Conservation (phyloP, 30 jellyfish, hydroid and myxozoan genomes). For the Hydra vulgaris region DNA sequence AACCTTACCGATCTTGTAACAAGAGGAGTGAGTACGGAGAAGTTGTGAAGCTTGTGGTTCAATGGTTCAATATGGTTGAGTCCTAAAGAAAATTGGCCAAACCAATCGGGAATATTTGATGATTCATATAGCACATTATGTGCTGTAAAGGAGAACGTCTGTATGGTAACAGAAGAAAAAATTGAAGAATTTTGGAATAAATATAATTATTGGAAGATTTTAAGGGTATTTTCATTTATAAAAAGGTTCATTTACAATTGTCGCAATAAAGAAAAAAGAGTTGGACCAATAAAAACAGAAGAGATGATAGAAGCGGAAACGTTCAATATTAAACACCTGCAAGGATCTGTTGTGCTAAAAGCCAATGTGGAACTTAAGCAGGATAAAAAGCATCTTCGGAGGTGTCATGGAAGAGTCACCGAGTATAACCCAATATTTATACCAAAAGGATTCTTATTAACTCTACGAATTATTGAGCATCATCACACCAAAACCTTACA, state of each 20-base stretch:
- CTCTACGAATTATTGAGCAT: conserved; percentile 24
- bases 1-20: neutral
- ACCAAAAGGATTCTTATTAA: conserved; percentile 1
- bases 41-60: neutral
- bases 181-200: neutral
- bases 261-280: neutral
- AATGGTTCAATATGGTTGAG: neutral
- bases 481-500: conserved; percentile 23
- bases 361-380: conserved; percentile 11
- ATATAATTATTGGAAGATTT: neutral
- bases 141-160: neutral
- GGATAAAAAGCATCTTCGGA: too few relatives aligned
- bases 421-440: too few relatives aligned
- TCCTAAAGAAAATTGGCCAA: neutral
- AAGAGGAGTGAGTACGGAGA: neutral
- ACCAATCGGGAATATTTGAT: neutral
- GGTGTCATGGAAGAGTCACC: too few relatives aligned
- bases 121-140: neutral
- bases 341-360: conserved; percentile 8
- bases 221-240: neutral
- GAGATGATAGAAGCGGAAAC: conserved; percentile 39
- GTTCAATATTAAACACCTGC: conserved; percentile 22
- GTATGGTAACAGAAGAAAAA: neutral
- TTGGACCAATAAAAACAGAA: conserved; percentile 10
- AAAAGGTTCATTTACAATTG: neutral